Evolutionary conservation across 2,113 vertebrate genomes (phyloP).

Genomic region (Hippotragus niger): DNA sequence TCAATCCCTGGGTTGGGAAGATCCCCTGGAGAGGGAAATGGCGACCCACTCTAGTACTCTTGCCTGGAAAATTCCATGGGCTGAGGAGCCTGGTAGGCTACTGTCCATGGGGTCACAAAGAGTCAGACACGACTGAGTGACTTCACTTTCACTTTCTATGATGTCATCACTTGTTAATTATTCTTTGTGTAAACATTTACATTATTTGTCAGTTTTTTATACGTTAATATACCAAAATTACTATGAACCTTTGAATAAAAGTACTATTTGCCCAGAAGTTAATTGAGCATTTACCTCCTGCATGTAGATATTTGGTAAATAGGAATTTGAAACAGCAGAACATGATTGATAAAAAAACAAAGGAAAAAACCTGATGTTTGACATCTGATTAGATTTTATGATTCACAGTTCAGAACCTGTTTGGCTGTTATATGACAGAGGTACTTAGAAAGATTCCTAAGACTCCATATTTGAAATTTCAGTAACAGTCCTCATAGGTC

Average conservation of each 20-base stretch:
- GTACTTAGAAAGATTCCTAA: not conserved
- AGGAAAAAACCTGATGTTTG: not conserved
- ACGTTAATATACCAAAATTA: not conserved
- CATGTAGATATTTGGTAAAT: not conserved
- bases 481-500: not conserved
- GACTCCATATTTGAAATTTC: not conserved
- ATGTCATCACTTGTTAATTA: not conserved
- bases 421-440: not conserved
- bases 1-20: too few relatives aligned
- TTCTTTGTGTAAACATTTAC: not conserved
- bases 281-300: not conserved
- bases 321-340: not conserved
- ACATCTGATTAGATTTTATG: not conserved
- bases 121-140: rapidly evolving
- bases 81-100: too few relatives aligned
- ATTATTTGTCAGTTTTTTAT: not conserved
- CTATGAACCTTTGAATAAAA: not conserved
- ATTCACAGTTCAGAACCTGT: not conserved
- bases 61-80: too few relatives aligned
- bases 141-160: not conserved
- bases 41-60: too few relatives aligned
- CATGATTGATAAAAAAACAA: not conserved
- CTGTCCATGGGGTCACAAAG: too few relatives aligned
- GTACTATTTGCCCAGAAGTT: not conserved
- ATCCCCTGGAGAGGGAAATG: too few relatives aligned